Conservation (phyloP, 2,113 vertebrate species). For the western clawed frog (Xenopus tropicalis) region DNA sequence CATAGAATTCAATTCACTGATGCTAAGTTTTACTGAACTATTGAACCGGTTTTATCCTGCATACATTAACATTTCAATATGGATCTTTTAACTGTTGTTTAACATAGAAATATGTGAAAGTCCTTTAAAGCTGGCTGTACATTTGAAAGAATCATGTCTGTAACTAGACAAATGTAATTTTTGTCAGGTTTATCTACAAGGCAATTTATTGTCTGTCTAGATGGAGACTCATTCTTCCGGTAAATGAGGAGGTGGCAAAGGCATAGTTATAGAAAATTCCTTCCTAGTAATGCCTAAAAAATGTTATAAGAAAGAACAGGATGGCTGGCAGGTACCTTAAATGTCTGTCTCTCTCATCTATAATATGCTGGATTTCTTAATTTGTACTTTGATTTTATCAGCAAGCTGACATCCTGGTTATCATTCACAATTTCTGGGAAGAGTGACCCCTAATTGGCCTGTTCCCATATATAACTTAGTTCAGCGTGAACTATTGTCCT, state of each 20-base stretch:
- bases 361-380: too few species aligned
- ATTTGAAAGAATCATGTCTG: constrained; percentile 22
- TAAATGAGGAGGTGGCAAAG: background rate
- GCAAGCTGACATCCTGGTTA: background rate
- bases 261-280: background rate
- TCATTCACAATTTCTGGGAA: background rate
- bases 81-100: constrained; percentile 34
- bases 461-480: too few species aligned
- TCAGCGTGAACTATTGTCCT: too few species aligned
- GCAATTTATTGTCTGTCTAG: background rate
- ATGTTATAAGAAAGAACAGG: too few species aligned
- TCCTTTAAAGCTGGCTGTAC: constrained; percentile 19
- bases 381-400: background rate
- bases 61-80: constrained; percentile 32
- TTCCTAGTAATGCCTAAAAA: too few species aligned
- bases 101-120: constrained; percentile 36
- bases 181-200: background rate
- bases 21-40: constrained; percentile 24
- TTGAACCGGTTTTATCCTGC: constrained; percentile 30
- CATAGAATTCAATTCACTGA: background rate
- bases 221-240: background rate
- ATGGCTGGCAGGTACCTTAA: too few species aligned
- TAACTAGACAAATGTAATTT: constrained; percentile 12
- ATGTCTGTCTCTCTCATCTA: too few species aligned
- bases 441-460: too few species aligned